phyloP scores from a whole-genome alignment of 2,113 vertebrate species.

The Pangasianodon hypophthalmus region DNA sequence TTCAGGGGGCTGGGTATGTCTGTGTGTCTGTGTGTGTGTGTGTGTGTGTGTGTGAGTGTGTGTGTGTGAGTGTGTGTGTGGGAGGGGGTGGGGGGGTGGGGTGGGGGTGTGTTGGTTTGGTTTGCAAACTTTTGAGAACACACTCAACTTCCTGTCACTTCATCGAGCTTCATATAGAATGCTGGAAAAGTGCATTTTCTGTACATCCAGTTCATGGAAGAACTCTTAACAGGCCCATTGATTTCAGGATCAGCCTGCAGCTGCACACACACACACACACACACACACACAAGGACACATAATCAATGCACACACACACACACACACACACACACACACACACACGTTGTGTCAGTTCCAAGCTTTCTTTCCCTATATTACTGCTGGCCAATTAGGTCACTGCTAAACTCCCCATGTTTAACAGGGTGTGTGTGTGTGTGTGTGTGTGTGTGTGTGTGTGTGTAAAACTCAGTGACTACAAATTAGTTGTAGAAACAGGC shows the following conservation, averaged over 20 bases:
- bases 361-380: conserved; percentile 40
- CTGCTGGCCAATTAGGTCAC: conserved; percentile 65
- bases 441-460: conserved; percentile 19
- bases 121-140: conserved; percentile 20
- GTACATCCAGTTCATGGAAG: conserved; percentile 17
- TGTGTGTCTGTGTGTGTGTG: too few species aligned
- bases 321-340: too few species aligned
- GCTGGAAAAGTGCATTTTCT: conserved; percentile 40
- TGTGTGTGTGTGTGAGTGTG: neutral
- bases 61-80: neutral
- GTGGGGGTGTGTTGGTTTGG: too few species aligned
- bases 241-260: conserved; percentile 27
- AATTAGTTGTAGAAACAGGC: neutral
- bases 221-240: conserved; percentile 36
- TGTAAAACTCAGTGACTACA: neutral
- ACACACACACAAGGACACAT: neutral
- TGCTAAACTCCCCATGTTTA: conserved; percentile 62
- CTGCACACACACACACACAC: neutral
- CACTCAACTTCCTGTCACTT: neutral
- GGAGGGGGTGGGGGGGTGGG: neutral
- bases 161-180: neutral
- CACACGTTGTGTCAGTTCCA: conserved; percentile 22
- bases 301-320: too few species aligned
- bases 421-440: conserved; percentile 46
- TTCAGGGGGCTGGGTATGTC: neutral